phyloP scores from a whole-genome alignment of 2,797 vertebrate species.

The Siniperca obscura region DNA sequence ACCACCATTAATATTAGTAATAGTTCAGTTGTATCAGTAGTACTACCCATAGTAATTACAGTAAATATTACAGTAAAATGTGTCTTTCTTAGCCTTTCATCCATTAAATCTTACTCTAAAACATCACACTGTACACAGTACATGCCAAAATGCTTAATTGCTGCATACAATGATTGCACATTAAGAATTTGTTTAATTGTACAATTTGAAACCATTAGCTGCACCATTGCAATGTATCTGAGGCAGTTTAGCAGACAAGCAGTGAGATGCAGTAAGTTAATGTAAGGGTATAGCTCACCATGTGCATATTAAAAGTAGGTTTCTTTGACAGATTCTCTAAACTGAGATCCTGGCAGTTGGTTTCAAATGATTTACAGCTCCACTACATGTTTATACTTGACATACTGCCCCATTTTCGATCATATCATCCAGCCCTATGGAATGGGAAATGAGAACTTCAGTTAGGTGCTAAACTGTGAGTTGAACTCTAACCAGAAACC shows the following conservation, averaged over 20 bases:
- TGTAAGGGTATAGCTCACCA: no score
- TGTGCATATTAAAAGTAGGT: no score
- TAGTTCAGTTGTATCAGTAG: neutral
- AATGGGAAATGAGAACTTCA: neutral
- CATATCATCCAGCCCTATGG: no score
- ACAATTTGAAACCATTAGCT: neutral
- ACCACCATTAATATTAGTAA: neutral
- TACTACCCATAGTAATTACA: neutral
- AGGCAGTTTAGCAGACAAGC: neutral
- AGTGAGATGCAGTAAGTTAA: neutral
- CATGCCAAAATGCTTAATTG: conserved; percentile 18
- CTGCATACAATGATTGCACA: conserved; percentile 19
- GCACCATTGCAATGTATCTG: neutral
- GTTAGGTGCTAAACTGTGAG: neutral
- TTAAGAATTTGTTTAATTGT: conserved; percentile 27
- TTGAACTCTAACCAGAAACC: neutral
- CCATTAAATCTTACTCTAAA: neutral
- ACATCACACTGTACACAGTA: neutral
- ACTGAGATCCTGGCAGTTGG: neutral
- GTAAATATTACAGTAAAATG: neutral
- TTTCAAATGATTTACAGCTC: neutral
- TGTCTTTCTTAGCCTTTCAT: conserved; percentile 4
- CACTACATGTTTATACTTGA: neutral
- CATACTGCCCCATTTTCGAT: neutral
- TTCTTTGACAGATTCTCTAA: conserved; percentile 15